Percentiles rank a stretch among this genome's conserved stretches.
These are phyloP conservation scores for Phymorhynchus buccinoides DNA, from an alignment of 1,140 invertebrate genomes.

Conservation along the genomic window DNA sequence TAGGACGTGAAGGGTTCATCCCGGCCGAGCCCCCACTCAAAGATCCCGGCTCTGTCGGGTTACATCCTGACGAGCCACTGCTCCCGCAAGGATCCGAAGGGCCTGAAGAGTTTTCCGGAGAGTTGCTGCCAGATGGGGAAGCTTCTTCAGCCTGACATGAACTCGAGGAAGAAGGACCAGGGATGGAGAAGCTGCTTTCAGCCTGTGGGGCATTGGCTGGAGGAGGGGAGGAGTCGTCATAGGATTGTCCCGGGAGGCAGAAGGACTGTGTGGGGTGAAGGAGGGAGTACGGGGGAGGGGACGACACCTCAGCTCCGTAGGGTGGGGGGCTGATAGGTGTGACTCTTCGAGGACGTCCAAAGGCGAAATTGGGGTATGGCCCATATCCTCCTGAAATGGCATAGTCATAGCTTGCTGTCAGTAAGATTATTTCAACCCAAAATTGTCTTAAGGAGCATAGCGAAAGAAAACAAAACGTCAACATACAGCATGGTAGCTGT, in stretches of 20 bases:
- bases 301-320: neutral
- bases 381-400: neutral
- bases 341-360: neutral
- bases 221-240: neutral
- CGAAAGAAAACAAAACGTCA: too few relatives aligned
- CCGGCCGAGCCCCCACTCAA: too few relatives aligned
- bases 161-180: too few relatives aligned
- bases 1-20: too few relatives aligned
- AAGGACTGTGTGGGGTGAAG: neutral
- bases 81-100: too few relatives aligned
- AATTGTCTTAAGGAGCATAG: too few relatives aligned
- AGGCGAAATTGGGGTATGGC: neutral
- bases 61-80: neutral
- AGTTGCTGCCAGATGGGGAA: neutral
- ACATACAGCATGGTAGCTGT: too few relatives aligned
- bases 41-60: too few relatives aligned
- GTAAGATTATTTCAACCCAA: too few relatives aligned
- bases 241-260: neutral
- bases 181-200: too few relatives aligned
- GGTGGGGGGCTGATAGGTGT: neutral
- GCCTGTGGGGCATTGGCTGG: neutral
- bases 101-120: neutral
- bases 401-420: too few relatives aligned
- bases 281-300: neutral
- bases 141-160: too few relatives aligned